Base-by-base conservation (phyloP, 2,888 invertebrate species). In the Melikaiella ostensackeni region DNA sequence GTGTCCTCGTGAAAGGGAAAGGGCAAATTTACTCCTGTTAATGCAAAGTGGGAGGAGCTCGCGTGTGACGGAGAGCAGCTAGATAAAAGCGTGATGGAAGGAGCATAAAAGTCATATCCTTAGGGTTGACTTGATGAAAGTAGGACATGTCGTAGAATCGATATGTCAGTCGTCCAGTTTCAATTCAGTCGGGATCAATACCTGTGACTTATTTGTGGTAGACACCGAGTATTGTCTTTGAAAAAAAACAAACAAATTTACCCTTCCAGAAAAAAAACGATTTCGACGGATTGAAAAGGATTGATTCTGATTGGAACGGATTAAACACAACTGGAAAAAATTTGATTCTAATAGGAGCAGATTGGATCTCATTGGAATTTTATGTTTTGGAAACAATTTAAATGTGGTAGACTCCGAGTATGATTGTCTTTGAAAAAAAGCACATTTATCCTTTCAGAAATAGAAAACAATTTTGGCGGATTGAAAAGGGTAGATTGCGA, bases 81-180 rank as follows among this genome's bases (percentile, higher is more conserved):
- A 78, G 80, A 78, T 79, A 77, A 81, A 81, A 76, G 77, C 78
- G 74, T 77, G 79, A 70, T 70, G 70, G 70, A 70, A 70, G 70
- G 70, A 70, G 50, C 70, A 70, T 50, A 50, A 70, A 70, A 70
- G 70, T 70, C 70, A 70, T 78, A 85, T 87, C 86, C 85, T 88
- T 81, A 84, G 80, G 30, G 82, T 83, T 82, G 84, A 85, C 83
- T 87, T 82, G 82, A 85, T 75, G 86, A 86, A 89, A 89, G 84
- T 89, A 88, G 89, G 87, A 87, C 89, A 85, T 84, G 75, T 79
- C 74, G 77, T 80, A 83, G 79, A 87, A 89, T 89, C 89, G 87
- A 89, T 88, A 88, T 80, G 84, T 87, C 85, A 85, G 86, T 86
- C 88, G 85, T 87, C 84, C 86, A 86, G 85, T 87, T 89, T 88